These are phyloP conservation scores for Callipepla squamata DNA, from an alignment of 2,113 vertebrate genomes.

Conservation along the genomic window DNA sequence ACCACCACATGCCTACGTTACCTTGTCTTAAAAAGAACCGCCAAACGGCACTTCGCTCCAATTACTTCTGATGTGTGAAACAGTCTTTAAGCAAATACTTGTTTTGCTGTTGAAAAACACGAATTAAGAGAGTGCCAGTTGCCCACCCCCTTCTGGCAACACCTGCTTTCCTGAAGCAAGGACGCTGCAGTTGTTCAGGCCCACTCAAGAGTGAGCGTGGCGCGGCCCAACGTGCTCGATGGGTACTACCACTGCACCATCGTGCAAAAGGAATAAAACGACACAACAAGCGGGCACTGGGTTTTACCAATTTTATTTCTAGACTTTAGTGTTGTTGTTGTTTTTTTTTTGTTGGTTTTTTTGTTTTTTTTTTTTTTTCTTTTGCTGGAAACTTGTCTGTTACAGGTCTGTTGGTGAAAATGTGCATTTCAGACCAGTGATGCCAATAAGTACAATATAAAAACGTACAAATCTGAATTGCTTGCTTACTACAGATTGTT, in stretches of 20 bases:
- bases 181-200: background rate
- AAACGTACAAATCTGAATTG: constrained; percentile 74
- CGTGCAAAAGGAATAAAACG: background rate
- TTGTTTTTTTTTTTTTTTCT: constrained; percentile 66
- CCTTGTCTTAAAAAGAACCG: background rate
- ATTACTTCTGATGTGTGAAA: background rate
- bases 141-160: background rate
- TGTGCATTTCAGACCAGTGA: constrained; percentile 87
- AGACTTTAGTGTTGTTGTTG: constrained; percentile 75
- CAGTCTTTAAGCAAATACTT: background rate
- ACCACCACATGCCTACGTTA: background rate
- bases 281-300: constrained; percentile 15
- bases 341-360: constrained; percentile 26
- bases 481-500: constrained; percentile 74
- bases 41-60: background rate
- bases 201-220: background rate
- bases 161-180: background rate
- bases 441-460: constrained; percentile 75
- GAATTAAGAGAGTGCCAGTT: background rate
- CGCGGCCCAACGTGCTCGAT: background rate
- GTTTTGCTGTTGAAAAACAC: background rate
- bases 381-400: constrained; percentile 80
- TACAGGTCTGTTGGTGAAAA: constrained; percentile 83
- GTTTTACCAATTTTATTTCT: constrained; percentile 86
- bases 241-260: background rate